phyloP scores from a whole-genome alignment of 2,888 invertebrate genomes.

The Yponomeuta cagnagella region DNA sequence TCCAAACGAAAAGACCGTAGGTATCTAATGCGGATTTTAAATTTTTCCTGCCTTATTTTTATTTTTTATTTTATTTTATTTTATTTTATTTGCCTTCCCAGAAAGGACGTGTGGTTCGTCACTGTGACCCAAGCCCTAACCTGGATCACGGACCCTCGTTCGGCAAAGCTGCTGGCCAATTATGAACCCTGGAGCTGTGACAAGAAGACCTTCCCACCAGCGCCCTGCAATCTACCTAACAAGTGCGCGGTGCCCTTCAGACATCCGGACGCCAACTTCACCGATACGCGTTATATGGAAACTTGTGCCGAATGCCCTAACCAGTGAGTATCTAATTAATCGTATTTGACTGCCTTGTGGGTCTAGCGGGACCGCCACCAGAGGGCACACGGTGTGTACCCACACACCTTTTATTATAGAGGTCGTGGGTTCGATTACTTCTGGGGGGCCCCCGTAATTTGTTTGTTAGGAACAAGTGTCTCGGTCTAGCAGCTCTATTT shows the following conservation, averaged over 20 bases:
- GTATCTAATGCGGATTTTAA: no score
- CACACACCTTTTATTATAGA: no score
- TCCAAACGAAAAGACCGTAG: no score
- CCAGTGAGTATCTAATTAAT: conserved; percentile 55
- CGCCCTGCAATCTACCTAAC: conserved; percentile 86
- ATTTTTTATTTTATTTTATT: no score
- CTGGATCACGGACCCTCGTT: conserved; percentile 92
- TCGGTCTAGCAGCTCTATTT: no score
- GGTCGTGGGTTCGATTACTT: no score
- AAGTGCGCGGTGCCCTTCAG: conserved; percentile 90
- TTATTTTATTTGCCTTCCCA: conserved; percentile 52
- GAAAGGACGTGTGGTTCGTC: conserved; percentile 90
- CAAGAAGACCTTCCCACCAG: conserved; percentile 81
- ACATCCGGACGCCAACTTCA: conserved; percentile 83
- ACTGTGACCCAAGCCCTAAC: conserved; percentile 92
- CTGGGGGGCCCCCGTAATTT: no score
- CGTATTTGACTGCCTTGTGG: neutral
- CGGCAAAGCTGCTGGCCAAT: conserved; percentile 78
- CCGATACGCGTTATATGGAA: conserved; percentile 90
- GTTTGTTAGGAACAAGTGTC: no score
- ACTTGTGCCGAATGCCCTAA: conserved; percentile 91
- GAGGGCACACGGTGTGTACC: no score
- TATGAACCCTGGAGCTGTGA: conserved; percentile 90
- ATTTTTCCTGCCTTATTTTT: no score
- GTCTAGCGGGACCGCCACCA: no score